Percentiles rank a stretch among this genome's conserved stretches.
Conservation (phyloP, 2,888 invertebrate species). For the Rapana venosa region DNA sequence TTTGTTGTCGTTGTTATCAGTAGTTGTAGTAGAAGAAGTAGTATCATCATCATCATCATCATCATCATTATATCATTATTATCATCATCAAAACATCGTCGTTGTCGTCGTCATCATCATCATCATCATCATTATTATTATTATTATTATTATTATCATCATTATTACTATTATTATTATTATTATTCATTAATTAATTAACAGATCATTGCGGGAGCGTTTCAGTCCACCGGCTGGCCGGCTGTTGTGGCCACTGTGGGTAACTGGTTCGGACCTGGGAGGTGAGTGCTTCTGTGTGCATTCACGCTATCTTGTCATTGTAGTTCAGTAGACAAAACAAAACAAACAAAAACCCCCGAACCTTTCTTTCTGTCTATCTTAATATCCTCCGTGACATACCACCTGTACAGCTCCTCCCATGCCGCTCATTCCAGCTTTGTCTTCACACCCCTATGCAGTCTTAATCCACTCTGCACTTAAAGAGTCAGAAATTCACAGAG, state of each 20-base stretch:
- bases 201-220: slow-evolving; percentile 87
- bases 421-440: too few species aligned
- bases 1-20: background rate
- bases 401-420: too few species aligned
- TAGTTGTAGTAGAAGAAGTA: too few species aligned
- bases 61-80: background rate
- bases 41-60: background rate
- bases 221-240: slow-evolving; percentile 97
- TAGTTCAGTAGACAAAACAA: background rate
- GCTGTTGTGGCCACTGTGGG: slow-evolving; percentile 94
- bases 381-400: too few species aligned
- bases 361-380: background rate
- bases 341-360: too few species aligned
- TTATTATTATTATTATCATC: background rate
- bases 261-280: slow-evolving; percentile 91
- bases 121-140: background rate
- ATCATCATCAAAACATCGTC: background rate
- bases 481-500: too few species aligned
- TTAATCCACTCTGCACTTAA: too few species aligned
- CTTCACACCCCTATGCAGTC: too few species aligned
- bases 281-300: background rate
- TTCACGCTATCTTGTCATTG: background rate
- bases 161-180: background rate
- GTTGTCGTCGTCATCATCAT: too few species aligned
- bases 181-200: slow-evolving; percentile 53